Conservation (phyloP, 1,140 invertebrate genomes). For the Eriocheir sinensis region DNA sequence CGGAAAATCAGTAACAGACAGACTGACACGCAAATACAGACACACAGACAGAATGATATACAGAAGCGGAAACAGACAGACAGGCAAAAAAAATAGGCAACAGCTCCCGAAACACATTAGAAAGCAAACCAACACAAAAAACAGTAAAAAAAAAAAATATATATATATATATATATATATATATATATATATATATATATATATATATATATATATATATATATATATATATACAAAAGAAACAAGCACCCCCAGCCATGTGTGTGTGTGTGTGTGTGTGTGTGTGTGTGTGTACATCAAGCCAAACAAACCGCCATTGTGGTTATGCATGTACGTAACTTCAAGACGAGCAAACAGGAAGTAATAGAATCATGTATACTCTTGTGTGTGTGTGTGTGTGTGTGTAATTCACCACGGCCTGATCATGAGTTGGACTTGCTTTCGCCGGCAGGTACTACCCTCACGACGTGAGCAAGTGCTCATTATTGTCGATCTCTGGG, state of each 20-base stretch:
- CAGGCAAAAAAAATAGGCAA: background rate
- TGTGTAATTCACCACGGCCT: too few species aligned
- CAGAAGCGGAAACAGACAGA: background rate
- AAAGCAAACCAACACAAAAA: background rate
- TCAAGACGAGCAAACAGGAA: too few species aligned
- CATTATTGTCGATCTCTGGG: too few species aligned
- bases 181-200: conserved; percentile 32
- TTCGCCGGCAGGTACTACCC: too few species aligned
- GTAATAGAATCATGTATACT: too few species aligned
- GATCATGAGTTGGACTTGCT: too few species aligned
- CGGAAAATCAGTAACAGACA: background rate
- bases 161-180: conserved; percentile 40
- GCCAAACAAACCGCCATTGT: too few species aligned
- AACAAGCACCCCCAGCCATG: background rate
- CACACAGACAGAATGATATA: background rate
- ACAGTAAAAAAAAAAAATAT: background rate
- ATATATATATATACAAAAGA: too few species aligned
- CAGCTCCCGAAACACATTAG: background rate
- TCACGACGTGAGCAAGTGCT: too few species aligned
- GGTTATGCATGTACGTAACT: too few species aligned
- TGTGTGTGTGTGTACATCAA: conserved; percentile 35
- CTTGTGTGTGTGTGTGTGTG: too few species aligned
- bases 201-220: too few species aligned
- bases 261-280: conserved; percentile 24
- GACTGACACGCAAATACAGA: background rate